These are phyloP conservation scores for Eupithecia centaureata DNA, from an alignment of 2,888 invertebrate species.

Conservation along the genomic window DNA sequence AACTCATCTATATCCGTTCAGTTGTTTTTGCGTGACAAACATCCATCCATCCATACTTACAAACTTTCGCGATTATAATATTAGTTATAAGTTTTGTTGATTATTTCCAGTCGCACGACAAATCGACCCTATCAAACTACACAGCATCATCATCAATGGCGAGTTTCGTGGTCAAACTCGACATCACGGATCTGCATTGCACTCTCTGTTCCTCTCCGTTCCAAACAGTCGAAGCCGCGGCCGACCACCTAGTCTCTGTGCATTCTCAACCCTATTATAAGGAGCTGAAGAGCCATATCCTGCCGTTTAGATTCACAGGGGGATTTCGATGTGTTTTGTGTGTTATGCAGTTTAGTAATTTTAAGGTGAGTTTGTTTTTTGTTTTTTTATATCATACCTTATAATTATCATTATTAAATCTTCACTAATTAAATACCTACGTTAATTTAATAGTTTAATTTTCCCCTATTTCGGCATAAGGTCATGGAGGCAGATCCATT, in stretches of 20 bases:
- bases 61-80: no score
- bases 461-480: no score
- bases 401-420: no score
- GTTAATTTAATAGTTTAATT: no score
- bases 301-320: conserved; percentile 59
- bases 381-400: no score
- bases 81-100: no score
- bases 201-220: conserved; percentile 49
- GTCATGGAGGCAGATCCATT: no score
- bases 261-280: conserved; percentile 51
- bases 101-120: conserved; percentile 41
- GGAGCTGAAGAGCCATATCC: conserved; percentile 54
- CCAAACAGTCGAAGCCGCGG: conserved; percentile 47
- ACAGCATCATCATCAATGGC: conserved; percentile 43
- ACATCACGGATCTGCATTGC: conserved; percentile 59
- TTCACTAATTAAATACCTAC: no score
- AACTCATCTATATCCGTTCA: no score
- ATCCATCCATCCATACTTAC: no score
- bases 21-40: no score
- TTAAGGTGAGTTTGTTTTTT: conserved; percentile 29
- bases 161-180: conserved; percentile 57
- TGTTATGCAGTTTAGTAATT: conserved; percentile 51
- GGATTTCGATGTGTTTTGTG: conserved; percentile 52
- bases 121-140: conserved; percentile 35
- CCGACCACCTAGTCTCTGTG: conserved; percentile 49